Evolutionary conservation across 2,888 invertebrate species (phyloP).

Genomic region (Gryllus longicercus): DNA sequence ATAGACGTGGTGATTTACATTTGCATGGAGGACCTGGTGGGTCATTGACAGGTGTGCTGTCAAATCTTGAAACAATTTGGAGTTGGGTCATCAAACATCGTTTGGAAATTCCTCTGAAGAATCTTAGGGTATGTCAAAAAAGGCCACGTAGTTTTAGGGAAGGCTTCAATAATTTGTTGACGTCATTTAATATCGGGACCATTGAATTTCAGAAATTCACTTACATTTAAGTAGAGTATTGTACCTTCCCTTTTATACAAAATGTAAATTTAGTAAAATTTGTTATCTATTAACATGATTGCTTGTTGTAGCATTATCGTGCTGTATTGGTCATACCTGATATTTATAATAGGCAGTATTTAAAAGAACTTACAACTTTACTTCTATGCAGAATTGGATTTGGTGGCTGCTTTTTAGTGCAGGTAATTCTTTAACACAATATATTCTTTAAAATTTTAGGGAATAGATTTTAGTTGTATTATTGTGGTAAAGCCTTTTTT

Average conservation of each 20-base stretch:
- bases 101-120: slow-evolving; percentile 66
- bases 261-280: no score
- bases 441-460: background rate
- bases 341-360: slow-evolving; percentile 79
- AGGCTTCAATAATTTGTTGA: no score
- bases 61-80: slow-evolving; percentile 88
- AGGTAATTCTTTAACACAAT: slow-evolving; percentile 50
- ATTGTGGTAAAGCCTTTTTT: background rate
- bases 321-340: slow-evolving; percentile 87
- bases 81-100: slow-evolving; percentile 70
- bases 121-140: slow-evolving; percentile 48
- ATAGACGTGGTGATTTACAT: slow-evolving; percentile 82
- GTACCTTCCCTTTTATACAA: no score
- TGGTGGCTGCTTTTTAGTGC: slow-evolving; percentile 77
- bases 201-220: background rate
- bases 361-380: slow-evolving; percentile 79
- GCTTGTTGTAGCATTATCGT: slow-evolving; percentile 63
- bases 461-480: background rate
- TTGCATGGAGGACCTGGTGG: slow-evolving; percentile 80
- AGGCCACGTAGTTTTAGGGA: background rate
- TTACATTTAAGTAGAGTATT: no score
- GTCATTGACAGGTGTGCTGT: slow-evolving; percentile 75
- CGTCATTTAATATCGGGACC: background rate
- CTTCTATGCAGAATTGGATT: slow-evolving; percentile 79
- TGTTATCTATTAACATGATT: background rate